Evolutionary conservation across 2,797 vertebrate species (phyloP), one percentile per base, ranked within the genome.

Genomic region (Orientallactaga sibirica): DNA sequence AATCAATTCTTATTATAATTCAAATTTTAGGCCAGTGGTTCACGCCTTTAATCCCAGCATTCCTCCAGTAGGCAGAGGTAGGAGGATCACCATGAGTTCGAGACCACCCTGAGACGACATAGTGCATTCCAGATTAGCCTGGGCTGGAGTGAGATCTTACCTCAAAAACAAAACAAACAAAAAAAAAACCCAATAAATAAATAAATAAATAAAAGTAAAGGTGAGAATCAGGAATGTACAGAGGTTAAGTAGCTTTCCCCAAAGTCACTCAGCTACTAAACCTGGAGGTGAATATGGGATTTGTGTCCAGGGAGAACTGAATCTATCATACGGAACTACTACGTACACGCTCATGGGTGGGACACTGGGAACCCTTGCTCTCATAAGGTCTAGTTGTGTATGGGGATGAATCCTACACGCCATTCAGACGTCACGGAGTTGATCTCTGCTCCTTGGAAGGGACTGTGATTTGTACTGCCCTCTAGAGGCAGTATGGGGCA

Each of bases 381-480:
- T 52, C 16, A 2, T n/a, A 20, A 12, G 19, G 62, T 68, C 67
- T 24, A 19, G 58, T 48, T 64, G 71, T 43, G n/a, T 61, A 6
- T 24, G 18, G 33, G 71, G 80, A 76, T 48, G 48, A 37, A 25
- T 48, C 82, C 85, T 48, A 5, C 11, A 74, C 48, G 11, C 58
- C 80, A 90, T 11, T 86, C 61, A 76, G 29, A 64, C 5, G n/a
- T 61, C 70, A 37, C 62, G 79, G 27, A 71, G 33, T 55, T 20
- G 68, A 71, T 58, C 25, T 73, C 71, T 73, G 8, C 11, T 55
- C 7, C 37, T 81, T 78, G 75, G 64, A 55, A 83, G 64, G 70
- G 84, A 58, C 64, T 71, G 81, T 11, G 81, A 92, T 85, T 88
- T 85, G 93, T 76, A 70, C 94, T 96, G 84, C 89, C 91, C 95